Conservation (phyloP, 2,113 vertebrate genomes). For the Pimephales promelas region DNA sequence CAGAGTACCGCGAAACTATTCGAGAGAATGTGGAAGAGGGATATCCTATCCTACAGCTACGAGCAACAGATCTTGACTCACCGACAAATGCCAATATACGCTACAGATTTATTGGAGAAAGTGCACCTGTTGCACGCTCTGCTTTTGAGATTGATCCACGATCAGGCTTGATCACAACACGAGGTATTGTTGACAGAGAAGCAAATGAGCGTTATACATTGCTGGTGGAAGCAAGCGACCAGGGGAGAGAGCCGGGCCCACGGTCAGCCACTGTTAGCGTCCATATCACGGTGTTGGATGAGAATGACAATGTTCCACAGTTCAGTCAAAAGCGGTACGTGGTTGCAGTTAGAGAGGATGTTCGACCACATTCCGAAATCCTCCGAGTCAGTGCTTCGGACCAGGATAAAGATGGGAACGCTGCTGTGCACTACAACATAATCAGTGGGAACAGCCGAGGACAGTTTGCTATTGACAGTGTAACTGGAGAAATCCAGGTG, state of each 20-base stretch:
- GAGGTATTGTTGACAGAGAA: constrained; percentile 91
- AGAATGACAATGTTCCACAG: constrained; percentile 96
- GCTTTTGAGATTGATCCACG: constrained; percentile 94
- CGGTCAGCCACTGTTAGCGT: constrained; percentile 89
- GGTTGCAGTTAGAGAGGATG: constrained; percentile 91
- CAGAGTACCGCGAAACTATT: constrained; percentile 94
- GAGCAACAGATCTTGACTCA: constrained; percentile 92
- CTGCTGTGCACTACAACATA: constrained; percentile 94
- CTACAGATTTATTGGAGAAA: constrained; percentile 90
- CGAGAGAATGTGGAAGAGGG: constrained; percentile 97
- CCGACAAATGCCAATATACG: constrained; percentile 93
- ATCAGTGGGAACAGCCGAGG: constrained; percentile 96
- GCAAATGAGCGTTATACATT: constrained; percentile 90
- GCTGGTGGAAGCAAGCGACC: constrained; percentile 93
- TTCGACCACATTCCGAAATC: constrained; percentile 90
- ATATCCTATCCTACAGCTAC: constrained; percentile 93
- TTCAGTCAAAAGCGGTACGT: constrained; percentile 98
- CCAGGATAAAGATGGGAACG: constrained; percentile 91
- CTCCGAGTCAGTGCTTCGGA: constrained; percentile 90
- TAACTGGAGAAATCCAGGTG: constrained; percentile 94
- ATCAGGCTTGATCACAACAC: constrained; percentile 93
- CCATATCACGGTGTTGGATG: constrained; percentile 93
- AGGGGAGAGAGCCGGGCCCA: constrained; percentile 91
- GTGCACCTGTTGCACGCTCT: constrained; percentile 68
- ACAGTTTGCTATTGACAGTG: constrained; percentile 93